Percentiles rank a stretch among this genome's conserved stretches.
Evolutionary conservation across 2,888 invertebrate genomes (phyloP).

Genomic region (Coecobrya sp.): DNA sequence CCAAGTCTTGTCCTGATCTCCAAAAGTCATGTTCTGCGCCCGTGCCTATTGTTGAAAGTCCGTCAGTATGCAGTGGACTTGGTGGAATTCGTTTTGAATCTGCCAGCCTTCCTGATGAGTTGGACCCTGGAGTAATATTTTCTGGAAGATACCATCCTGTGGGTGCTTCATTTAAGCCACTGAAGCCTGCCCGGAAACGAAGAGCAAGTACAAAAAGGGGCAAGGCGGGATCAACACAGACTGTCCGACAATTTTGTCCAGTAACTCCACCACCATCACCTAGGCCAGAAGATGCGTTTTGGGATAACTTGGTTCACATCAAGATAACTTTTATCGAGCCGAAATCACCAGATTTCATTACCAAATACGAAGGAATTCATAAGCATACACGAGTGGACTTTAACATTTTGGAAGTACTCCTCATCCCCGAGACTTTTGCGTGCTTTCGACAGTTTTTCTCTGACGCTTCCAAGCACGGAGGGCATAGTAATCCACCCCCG

Average conservation of each 20-base stretch:
- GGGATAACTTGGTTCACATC: slow-evolving; percentile 93
- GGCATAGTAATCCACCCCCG: neutral
- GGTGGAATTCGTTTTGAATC: slow-evolving; percentile 80
- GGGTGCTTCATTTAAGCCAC: slow-evolving; percentile 51
- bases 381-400: slow-evolving; percentile 94
- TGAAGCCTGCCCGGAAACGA: slow-evolving; percentile 60
- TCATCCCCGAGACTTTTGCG: slow-evolving; percentile 84
- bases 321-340: slow-evolving; percentile 91
- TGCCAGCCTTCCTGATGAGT: slow-evolving; percentile 90
- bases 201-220: slow-evolving; percentile 62
- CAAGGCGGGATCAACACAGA: neutral
- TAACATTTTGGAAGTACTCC: slow-evolving; percentile 95
- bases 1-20: slow-evolving; percentile 94
- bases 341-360: slow-evolving; percentile 90
- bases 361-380: slow-evolving; percentile 90
- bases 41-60: slow-evolving; percentile 78
- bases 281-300: slow-evolving; percentile 87
- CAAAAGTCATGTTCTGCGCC: slow-evolving; percentile 86
- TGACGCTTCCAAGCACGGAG: slow-evolving; percentile 81
- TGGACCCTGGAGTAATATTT: slow-evolving; percentile 89
- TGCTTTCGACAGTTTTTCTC: slow-evolving; percentile 84
- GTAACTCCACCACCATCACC: slow-evolving; percentile 92
- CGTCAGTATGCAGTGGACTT: slow-evolving; percentile 42
- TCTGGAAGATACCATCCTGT: slow-evolving; percentile 80
- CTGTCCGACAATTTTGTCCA: slow-evolving; percentile 86